These are phyloP conservation scores for Pyrrhia umbra DNA, from an alignment of 2,888 invertebrate species.

Conservation along the genomic window DNA sequence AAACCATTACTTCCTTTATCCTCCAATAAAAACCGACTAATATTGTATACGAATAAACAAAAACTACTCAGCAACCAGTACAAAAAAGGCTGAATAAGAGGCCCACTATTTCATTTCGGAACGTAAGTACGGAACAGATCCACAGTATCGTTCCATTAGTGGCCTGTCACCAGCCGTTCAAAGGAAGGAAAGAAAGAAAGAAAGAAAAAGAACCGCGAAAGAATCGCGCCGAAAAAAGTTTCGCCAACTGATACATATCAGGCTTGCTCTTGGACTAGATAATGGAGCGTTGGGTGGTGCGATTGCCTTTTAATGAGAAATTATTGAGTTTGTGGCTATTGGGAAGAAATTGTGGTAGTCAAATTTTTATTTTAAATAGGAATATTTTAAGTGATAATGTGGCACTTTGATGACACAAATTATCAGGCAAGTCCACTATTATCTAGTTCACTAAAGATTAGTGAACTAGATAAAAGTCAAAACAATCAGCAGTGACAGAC, in stretches of 20 bases:
- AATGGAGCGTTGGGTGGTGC: constrained; percentile 43
- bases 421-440: too few relatives aligned
- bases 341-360: background rate
- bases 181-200: constrained; percentile 73
- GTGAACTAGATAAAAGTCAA: too few relatives aligned
- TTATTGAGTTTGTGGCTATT: constrained; percentile 16
- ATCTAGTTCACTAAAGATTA: too few relatives aligned
- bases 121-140: constrained; percentile 73
- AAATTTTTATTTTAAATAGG: too few relatives aligned
- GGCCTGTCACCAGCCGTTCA: constrained; percentile 80
- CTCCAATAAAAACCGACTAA: constrained; percentile 37
- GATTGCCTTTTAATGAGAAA: constrained; percentile 43
- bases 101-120: constrained; percentile 77
- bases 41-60: constrained; percentile 50
- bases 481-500: too few relatives aligned
- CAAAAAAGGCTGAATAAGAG: constrained; percentile 68
- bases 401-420: too few relatives aligned
- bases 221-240: constrained; percentile 66
- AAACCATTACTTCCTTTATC: background rate
- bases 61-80: constrained; percentile 49
- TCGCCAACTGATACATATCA: constrained; percentile 62
- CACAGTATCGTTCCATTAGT: constrained; percentile 84
- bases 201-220: constrained; percentile 68
- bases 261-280: constrained; percentile 54
- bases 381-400: too few relatives aligned